Base-by-base conservation (phyloP, 2,797 vertebrate species). In the Capromys pilorides region DNA sequence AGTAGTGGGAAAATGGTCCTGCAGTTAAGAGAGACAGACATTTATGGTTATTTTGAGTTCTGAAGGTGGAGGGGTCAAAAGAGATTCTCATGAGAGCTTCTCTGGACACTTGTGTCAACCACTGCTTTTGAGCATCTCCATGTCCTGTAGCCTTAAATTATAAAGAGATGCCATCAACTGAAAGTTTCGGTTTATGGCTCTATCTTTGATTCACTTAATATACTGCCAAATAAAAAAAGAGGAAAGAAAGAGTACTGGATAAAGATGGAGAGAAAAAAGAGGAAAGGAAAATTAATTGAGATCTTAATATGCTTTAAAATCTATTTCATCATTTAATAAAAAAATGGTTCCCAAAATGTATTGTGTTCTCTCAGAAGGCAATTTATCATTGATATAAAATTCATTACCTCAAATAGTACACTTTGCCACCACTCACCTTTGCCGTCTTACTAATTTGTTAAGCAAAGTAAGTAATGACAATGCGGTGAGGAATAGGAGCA, bases 1-100 rank as follows among this genome's bases (percentile, higher is more conserved):
- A 92, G 49, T 9, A 85, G 91, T 97, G 96, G 96, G 96, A 96
- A 97, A 95, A 86, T 21, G 61, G 85, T 22, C 79, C 78, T 95
- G 4, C 16, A 61, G 77, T 89, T 22, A 78, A 83, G 33, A 49
- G 92, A 85, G 83, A 83, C 28, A 95, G 66, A 87, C 85, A 89
- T 82, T 69, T 83, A 19, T 59, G 86, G 85, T 71, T 97, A 95
- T 95, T 97, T 93, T 82, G 84, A 91, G 90, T 62, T 78, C 83
- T 86, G 39, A 33, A 92, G 73, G 95, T 80, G 84, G 89, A 93
- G 9, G 88, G 96, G 96, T 95, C 96, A 97, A 61, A 31, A 41
- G 33, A 77, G 90, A 39, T 94, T 96, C 95, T 89, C 96, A 59
- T 0, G 69, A 93, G 95, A 95, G 88, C 54, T 2, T 54, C 89